Percentiles rank a stretch among this genome's conserved stretches.
Conservation (phyloP, 2,797 vertebrate genomes). For the Percopsis omiscomaycus region DNA sequence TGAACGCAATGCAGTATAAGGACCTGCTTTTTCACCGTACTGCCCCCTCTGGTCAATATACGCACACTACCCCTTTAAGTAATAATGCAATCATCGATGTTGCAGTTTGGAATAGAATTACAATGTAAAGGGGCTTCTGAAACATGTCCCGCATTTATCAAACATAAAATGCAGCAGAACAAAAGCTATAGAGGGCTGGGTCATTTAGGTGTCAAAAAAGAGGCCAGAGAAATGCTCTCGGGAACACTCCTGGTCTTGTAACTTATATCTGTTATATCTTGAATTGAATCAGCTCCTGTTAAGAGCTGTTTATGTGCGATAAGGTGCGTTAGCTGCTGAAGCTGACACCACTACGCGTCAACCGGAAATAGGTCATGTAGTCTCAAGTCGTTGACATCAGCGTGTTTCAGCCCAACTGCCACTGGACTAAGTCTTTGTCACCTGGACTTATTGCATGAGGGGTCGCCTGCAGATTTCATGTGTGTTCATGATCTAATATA, state of each 20-base stretch:
- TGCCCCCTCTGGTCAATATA: no score
- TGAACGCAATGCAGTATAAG: no score
- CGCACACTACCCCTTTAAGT: no score
- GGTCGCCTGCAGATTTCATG: constrained; percentile 45
- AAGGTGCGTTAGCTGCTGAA: constrained; percentile 35
- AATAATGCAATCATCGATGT: no score
- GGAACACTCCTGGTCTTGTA: constrained; percentile 45
- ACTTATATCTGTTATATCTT: constrained; percentile 39
- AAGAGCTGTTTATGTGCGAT: constrained; percentile 55
- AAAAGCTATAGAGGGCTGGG: constrained; percentile 17
- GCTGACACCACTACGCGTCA: constrained; percentile 45
- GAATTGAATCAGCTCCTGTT: constrained; percentile 37
- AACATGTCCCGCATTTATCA: constrained; percentile 8
- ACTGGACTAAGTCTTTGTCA: constrained; percentile 46
- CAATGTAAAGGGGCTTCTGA: no score
- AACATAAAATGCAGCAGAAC: constrained; percentile 26
- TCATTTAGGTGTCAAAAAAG: constrained; percentile 47
- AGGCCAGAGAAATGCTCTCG: constrained; percentile 21
- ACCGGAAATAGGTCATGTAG: constrained; percentile 56
- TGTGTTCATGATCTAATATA: constrained; percentile 49
- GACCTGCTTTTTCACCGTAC: no score
- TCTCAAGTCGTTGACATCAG: constrained; percentile 47
- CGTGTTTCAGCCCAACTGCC: constrained; percentile 17
- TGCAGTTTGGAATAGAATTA: no score
- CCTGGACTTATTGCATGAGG: constrained; percentile 26